phyloP scores from a whole-genome alignment of 2,113 vertebrate species.

The Panthera leo region DNA sequence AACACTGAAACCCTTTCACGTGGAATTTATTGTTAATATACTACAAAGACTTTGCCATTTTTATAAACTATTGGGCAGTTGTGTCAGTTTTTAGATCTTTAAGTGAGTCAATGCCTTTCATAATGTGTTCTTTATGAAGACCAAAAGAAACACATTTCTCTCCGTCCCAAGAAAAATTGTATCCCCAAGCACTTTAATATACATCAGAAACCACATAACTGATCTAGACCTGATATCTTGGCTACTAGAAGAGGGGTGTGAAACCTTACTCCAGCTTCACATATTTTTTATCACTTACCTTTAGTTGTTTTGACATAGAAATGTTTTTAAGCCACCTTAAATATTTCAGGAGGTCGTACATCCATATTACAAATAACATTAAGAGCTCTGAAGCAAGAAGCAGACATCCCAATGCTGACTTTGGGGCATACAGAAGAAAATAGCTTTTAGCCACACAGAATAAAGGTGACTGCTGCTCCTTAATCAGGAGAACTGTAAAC shows the following conservation, averaged over 20 bases:
- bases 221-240: background rate
- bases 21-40: background rate
- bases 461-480: background rate
- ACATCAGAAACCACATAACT: background rate
- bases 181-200: background rate
- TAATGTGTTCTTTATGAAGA: background rate
- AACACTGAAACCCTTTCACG: background rate
- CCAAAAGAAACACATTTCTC: background rate
- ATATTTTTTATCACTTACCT: background rate
- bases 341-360: background rate
- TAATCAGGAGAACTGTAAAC: background rate
- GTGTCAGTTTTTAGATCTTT: background rate
- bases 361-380: background rate
- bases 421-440: background rate
- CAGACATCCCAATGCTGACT: rapidly evolving
- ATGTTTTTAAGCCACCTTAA: background rate
- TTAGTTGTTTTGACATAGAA: background rate
- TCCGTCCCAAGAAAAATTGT: background rate
- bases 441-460: background rate
- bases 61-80: background rate
- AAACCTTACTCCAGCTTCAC: background rate
- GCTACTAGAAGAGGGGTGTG: background rate
- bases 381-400: background rate
- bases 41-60: background rate
- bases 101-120: background rate